phyloP scores from a whole-genome alignment of 2,797 vertebrate genomes.

The Leuciscus waleckii region DNA sequence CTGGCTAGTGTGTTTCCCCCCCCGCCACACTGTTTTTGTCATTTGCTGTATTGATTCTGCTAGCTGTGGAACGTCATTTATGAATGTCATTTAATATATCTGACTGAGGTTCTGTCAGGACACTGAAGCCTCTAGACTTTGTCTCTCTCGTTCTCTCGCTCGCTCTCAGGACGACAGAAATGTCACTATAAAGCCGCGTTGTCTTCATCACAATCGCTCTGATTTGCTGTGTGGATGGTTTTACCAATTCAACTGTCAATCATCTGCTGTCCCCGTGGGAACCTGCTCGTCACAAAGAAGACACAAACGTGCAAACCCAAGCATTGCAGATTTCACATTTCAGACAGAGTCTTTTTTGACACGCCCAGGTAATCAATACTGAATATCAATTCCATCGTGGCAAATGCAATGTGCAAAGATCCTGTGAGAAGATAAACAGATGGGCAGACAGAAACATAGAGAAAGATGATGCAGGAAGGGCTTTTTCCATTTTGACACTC shows the following conservation, averaged over 20 bases:
- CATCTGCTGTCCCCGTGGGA: conserved; percentile 5
- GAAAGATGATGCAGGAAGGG: not conserved
- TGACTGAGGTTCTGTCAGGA: conserved; percentile 40
- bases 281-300: conserved; percentile 10
- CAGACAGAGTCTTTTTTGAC: conserved; percentile 19
- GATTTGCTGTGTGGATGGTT: conserved; percentile 33
- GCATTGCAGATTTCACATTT: conserved; percentile 37
- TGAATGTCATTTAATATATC: conserved; percentile 49
- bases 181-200: conserved; percentile 26
- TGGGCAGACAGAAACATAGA: conserved; percentile 4
- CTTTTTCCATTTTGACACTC: conserved; percentile 2
- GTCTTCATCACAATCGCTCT: conserved; percentile 25
- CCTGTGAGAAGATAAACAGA: not conserved
- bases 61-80: conserved; percentile 23
- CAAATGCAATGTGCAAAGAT: conserved; percentile 1
- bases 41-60: conserved; percentile 41
- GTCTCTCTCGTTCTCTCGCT: not conserved
- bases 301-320: conserved; percentile 26
- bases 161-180: conserved; percentile 27
- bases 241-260: conserved; percentile 51
- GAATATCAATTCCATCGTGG: conserved; percentile 41
- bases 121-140: conserved; percentile 14
- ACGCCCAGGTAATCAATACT: conserved; percentile 26
- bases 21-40: conserved; percentile 21
- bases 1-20: conserved; percentile 11